Base-by-base conservation (phyloP, 2,797 vertebrate species). In the Eremophila alpestris region DNA sequence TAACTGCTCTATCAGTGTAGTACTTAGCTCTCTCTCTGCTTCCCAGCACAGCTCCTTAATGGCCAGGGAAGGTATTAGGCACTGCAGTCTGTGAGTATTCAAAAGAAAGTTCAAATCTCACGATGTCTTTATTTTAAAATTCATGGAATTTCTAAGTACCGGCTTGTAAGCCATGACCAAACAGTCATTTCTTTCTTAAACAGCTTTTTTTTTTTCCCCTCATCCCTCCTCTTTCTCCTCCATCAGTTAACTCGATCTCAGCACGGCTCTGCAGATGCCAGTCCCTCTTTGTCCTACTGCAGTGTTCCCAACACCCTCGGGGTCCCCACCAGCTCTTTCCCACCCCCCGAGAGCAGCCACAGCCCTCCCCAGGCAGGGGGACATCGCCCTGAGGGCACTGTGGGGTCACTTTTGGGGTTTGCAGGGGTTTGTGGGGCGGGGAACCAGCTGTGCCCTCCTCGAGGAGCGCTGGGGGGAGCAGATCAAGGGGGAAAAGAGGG, bases 61-160 rank as follows among this genome's bases (percentile, higher is more conserved):
- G 86, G 93, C 94, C 78, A 15, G 80, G 93, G 69, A 92, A 92
- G 84, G 92, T 69, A 91, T 94, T 90, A 89, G 94, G 75, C 55
- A 0, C 54, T 16, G 88, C 93, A 76, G 82, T 76, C 74, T 55
- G 87, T 20, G 67, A 86, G 76, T n/a, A 24, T 81, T 94, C 93
- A 67, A 81, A 93, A 93, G 83, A 90, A 97, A 90, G 87, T 92
- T 93, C 92, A 78, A 80, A 93, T 92, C 90, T 89, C 84, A 74
- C 58, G 0, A 86, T 34, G 94, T 88, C 89, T 96, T 96, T 89
- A 92, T 95, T 97, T 97, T 97, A 96, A 97, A 96, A 97, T 96
- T 94, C 95, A 96, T 96, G 89, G 95, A 97, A 97, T 97, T 96
- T 97, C 94, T 96, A 96, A 96, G 94, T 69, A 93, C 90, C 76